phyloP scores from a whole-genome alignment of 2,888 invertebrate genomes.

The Copidosoma aretas region DNA sequence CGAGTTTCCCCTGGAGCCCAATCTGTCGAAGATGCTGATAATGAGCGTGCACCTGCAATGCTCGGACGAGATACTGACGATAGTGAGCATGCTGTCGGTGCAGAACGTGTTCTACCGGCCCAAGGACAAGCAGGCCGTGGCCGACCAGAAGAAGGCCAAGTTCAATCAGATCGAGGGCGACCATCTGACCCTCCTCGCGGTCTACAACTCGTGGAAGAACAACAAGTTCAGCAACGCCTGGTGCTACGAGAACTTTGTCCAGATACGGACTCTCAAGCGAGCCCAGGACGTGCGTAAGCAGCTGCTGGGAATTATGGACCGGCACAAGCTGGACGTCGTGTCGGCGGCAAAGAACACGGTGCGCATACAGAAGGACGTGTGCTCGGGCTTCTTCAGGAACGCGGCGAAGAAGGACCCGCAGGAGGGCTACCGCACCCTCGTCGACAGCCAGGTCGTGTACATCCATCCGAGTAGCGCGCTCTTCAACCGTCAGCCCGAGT shows the following conservation, averaged over 20 bases:
- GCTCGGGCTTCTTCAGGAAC: slow-evolving; percentile 98
- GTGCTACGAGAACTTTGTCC: slow-evolving; percentile 99
- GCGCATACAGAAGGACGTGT: slow-evolving; percentile 95
- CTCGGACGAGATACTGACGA: slow-evolving; percentile 96
- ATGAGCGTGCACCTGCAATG: slow-evolving; percentile 98
- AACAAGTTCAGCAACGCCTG: slow-evolving; percentile 99
- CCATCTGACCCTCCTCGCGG: slow-evolving; percentile 95
- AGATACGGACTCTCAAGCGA: slow-evolving; percentile 93
- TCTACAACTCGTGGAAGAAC: slow-evolving; percentile 99
- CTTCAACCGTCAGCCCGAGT: slow-evolving; percentile 98
- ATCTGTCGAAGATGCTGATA: slow-evolving; percentile 96
- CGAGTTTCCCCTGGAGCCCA: slow-evolving; percentile 98
- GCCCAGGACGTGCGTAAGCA: slow-evolving; percentile 99
- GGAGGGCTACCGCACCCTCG: slow-evolving; percentile 95
- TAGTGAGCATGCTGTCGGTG: slow-evolving; percentile 98
- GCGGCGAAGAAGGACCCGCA: slow-evolving; percentile 99
- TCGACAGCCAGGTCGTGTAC: slow-evolving; percentile 97
- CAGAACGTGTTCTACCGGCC: slow-evolving; percentile 97
- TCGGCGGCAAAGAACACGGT: slow-evolving; percentile 96
- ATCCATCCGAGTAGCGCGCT: slow-evolving; percentile 98
- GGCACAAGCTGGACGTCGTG: slow-evolving; percentile 95
- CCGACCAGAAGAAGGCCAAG: slow-evolving; percentile 99
- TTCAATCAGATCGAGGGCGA: slow-evolving; percentile 99
- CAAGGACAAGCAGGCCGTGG: slow-evolving; percentile 94
- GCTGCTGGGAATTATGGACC: slow-evolving; percentile 95